These are phyloP conservation scores for Tyrannus savana DNA, from an alignment of 2,113 vertebrate species.

Conservation along the genomic window DNA sequence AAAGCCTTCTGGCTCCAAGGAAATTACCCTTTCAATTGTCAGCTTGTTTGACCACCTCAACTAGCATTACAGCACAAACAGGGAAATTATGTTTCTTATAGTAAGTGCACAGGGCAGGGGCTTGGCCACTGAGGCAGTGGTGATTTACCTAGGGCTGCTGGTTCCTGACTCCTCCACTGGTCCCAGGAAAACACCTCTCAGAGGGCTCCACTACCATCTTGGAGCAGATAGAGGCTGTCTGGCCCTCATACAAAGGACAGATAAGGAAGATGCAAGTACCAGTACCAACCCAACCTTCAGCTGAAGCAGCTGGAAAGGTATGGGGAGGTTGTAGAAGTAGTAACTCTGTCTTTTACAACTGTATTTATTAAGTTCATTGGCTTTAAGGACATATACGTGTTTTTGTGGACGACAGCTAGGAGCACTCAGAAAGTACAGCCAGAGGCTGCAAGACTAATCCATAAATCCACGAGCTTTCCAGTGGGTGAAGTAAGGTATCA, in stretches of 20 bases:
- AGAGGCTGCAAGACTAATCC: background rate
- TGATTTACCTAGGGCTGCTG: background rate
- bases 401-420: background rate
- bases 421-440: background rate
- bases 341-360: background rate
- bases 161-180: background rate
- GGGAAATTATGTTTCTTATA: background rate
- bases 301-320: background rate
- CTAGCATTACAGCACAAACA: background rate
- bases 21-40: background rate
- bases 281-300: background rate
- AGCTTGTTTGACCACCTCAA: background rate
- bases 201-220: background rate
- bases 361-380: background rate
- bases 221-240: background rate
- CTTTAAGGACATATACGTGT: background rate
- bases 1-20: background rate
- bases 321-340: background rate
- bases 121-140: rapidly evolving
- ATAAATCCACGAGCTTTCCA: background rate
- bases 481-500: background rate
- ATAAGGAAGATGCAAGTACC: background rate
- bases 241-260: background rate
- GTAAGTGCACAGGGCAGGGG: background rate
- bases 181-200: background rate